Conservation (phyloP, 2,888 invertebrate genomes). For the Macrosoma leucophasiata region DNA sequence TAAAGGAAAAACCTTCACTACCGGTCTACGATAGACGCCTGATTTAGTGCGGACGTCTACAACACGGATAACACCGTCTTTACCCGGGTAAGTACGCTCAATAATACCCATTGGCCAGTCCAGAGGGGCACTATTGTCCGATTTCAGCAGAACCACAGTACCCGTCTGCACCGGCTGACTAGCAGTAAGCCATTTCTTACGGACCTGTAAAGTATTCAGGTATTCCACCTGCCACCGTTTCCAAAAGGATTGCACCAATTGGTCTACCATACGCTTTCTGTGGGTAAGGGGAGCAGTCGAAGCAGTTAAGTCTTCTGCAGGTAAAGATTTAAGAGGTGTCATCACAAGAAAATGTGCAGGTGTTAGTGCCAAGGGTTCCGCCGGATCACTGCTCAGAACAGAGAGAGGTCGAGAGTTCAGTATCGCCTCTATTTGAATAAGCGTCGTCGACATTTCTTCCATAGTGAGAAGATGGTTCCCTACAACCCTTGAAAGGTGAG, state of each 20-base stretch:
- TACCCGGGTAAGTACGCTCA: background rate
- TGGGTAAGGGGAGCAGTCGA: background rate
- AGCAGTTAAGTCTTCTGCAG: background rate
- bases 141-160: conserved; percentile 1
- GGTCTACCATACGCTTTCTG: background rate
- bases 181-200: background rate
- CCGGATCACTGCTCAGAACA: conserved; percentile 1
- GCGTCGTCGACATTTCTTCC: conserved; percentile 6
- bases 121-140: background rate
- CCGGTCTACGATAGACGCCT: conserved; percentile 1
- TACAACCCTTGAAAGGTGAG: conserved; percentile 6
- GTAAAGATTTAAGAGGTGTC: conserved; percentile 12
- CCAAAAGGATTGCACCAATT: conserved; percentile 1
- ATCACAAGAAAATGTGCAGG: conserved; percentile 6
- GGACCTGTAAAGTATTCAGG: background rate
- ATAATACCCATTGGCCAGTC: background rate
- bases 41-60: background rate
- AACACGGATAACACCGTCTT: conserved; percentile 1
- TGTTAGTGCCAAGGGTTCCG: conserved; percentile 1
- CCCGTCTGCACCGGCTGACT: background rate
- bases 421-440: conserved; percentile 5
- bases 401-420: conserved; percentile 3
- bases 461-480: conserved; percentile 3
- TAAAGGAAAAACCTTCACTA: background rate
- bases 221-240: conserved; percentile 3